These are phyloP conservation scores for Nephrotoma appendiculata DNA, from an alignment of 2,888 invertebrate genomes.

Conservation along the genomic window DNA sequence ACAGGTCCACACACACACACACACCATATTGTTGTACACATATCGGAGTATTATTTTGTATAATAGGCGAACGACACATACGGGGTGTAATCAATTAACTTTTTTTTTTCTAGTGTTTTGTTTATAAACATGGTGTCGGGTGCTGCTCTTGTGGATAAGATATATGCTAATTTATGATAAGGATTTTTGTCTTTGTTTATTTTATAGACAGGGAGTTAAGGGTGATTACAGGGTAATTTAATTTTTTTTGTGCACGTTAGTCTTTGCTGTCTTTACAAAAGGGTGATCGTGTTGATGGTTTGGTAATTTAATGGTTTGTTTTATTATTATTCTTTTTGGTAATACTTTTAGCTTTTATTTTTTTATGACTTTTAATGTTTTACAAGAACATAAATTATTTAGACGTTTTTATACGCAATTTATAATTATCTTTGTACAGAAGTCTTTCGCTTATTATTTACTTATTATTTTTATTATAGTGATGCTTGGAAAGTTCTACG, in stretches of 20 bases:
- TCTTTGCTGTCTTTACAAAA: neutral
- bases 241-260: neutral
- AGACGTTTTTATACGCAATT: neutral
- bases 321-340: neutral
- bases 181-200: slow-evolving; percentile 1
- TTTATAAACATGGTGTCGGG: neutral
- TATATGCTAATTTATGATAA: slow-evolving; percentile 3
- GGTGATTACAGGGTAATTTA: slow-evolving; percentile 1
- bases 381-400: neutral
- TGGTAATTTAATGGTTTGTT: neutral
- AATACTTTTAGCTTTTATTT: neutral
- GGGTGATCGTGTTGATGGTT: neutral
- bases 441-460: neutral
- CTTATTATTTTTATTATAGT: too few relatives aligned
- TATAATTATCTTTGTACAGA: neutral
- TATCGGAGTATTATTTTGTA: neutral
- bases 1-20: neutral
- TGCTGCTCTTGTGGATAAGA: neutral
- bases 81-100: neutral
- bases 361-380: neutral
- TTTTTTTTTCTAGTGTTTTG: neutral
- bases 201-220: neutral
- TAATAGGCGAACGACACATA: neutral
- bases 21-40: neutral
- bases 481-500: too few relatives aligned